phyloP scores from a whole-genome alignment of 1,140 invertebrate species.

The Danaus plexippus region DNA sequence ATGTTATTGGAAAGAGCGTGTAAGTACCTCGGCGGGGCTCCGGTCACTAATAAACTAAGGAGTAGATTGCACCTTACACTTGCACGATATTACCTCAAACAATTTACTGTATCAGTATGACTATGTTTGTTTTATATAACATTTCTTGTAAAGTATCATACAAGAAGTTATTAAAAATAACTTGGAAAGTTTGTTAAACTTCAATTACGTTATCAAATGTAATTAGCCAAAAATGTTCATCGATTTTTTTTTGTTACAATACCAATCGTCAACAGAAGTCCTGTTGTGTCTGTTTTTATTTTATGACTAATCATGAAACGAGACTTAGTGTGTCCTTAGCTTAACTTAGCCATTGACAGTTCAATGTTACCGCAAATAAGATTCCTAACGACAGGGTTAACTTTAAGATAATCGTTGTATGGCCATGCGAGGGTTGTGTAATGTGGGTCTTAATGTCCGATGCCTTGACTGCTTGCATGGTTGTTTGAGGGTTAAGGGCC shows the following conservation, averaged over 20 bases:
- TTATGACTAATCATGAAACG: background rate
- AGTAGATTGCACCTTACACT: slow-evolving; percentile 14
- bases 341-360: slow-evolving; percentile 25
- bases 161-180: too few species aligned
- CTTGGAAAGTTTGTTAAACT: too few species aligned
- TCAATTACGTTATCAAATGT: too few species aligned
- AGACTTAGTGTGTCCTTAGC: slow-evolving; percentile 26
- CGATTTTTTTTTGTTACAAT: too few species aligned
- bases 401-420: slow-evolving; percentile 58
- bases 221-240: too few species aligned
- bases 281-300: too few species aligned
- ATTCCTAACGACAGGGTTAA: slow-evolving; percentile 57
- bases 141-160: too few species aligned
- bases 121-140: too few species aligned
- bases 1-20: slow-evolving; percentile 35
- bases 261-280: too few species aligned
- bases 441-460: slow-evolving; percentile 48
- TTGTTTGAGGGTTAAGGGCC: slow-evolving; percentile 39
- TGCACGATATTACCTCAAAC: too few species aligned
- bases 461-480: slow-evolving; percentile 30
- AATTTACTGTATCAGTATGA: too few species aligned
- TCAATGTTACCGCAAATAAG: slow-evolving; percentile 48
- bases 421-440: slow-evolving; percentile 37
- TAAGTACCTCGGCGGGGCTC: slow-evolving; percentile 28
- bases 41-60: slow-evolving; percentile 22